Percentiles rank a stretch among this genome's conserved stretches.
Evolutionary conservation across 2,888 invertebrate genomes (phyloP).

Genomic region (Synergus laeviventris): DNA sequence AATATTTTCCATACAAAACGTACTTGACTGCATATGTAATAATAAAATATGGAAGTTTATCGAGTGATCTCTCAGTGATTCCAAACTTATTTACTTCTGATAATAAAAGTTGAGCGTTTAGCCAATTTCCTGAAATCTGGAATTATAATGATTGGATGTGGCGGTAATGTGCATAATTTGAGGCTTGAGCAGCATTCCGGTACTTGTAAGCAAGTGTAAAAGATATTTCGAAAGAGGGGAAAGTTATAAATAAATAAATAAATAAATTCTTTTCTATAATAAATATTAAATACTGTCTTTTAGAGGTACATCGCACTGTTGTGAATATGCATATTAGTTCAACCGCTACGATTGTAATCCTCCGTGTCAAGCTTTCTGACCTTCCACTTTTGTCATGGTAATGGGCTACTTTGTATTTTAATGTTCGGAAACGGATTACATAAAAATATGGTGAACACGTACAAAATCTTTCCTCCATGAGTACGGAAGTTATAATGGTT

Average conservation of each 20-base stretch:
- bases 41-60: not conserved
- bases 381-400: slow-evolving; percentile 73
- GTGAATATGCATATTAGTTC: slow-evolving; percentile 70
- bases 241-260: not conserved
- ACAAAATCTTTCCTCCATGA: not conserved
- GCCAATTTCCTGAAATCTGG: not conserved
- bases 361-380: slow-evolving; percentile 70
- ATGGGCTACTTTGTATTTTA: slow-evolving; percentile 73
- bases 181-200: not conserved
- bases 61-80: not conserved
- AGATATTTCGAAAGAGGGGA: not conserved
- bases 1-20: not conserved
- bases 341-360: slow-evolving; percentile 64
- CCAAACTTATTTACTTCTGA: not conserved
- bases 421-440: slow-evolving; percentile 69
- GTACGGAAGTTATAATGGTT: not conserved
- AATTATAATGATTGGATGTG: not conserved
- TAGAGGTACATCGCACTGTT: slow-evolving; percentile 65
- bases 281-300: not conserved
- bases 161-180: not conserved
- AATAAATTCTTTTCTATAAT: not conserved
- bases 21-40: not conserved
- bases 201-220: not conserved
- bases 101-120: not conserved
- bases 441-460: slow-evolving; percentile 56